Percentiles rank a stretch among this genome's conserved stretches.
These are phyloP conservation scores for Halcyon chelicuti DNA, from an alignment of 2,797 vertebrate genomes.

Conservation along the genomic window DNA sequence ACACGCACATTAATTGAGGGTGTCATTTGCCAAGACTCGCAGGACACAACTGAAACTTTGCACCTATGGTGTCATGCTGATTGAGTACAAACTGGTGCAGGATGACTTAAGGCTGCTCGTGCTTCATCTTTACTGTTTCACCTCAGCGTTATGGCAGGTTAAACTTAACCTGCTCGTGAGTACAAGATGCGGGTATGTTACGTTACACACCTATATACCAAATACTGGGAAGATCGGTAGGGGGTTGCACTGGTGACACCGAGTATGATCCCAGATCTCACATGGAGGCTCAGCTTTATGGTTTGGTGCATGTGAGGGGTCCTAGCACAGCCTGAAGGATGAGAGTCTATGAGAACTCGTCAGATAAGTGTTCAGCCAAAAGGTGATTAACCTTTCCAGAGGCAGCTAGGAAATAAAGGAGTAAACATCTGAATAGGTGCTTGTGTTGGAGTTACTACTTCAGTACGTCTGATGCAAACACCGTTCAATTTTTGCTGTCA, in stretches of 20 bases:
- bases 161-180: neutral
- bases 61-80: rapidly evolving
- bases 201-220: neutral
- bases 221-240: neutral
- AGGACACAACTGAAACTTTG: neutral
- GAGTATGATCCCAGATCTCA: neutral
- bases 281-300: rapidly evolving
- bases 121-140: neutral
- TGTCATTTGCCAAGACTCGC: neutral
- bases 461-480: neutral
- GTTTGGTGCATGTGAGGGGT: neutral
- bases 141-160: neutral
- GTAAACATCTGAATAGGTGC: neutral
- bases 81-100: neutral
- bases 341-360: neutral
- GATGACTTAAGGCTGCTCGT: neutral
- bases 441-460: neutral
- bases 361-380: rapidly evolving
- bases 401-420: neutral
- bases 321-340: neutral
- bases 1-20: rapidly evolving
- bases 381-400: neutral
- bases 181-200: neutral
- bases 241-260: neutral
- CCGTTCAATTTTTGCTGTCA: neutral